A percentile compares a stretch with the other conserved stretches of the same genome.
phyloP scores from a whole-genome alignment of 1,140 invertebrate genomes.

The Ceratitis capitata region DNA sequence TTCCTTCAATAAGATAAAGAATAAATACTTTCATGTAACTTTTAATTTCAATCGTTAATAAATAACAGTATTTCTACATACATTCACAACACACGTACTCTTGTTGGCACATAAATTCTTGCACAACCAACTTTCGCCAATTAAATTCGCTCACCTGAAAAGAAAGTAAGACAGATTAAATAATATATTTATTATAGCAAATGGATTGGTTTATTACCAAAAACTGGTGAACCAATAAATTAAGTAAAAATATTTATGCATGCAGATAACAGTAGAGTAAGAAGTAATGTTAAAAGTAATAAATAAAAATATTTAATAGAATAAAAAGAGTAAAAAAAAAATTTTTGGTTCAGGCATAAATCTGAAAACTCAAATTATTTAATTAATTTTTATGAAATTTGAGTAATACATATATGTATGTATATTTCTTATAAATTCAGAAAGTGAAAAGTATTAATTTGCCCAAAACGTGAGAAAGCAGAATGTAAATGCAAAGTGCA shows the following conservation, averaged over 20 bases:
- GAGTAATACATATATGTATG: too few species aligned
- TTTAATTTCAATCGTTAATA: too few species aligned
- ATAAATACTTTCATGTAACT: too few species aligned
- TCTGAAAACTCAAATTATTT: too few species aligned
- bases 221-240: not conserved
- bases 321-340: too few species aligned
- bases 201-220: not conserved
- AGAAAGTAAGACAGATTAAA: not conserved
- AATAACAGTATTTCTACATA: not conserved
- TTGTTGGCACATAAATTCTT: not conserved
- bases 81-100: not conserved
- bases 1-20: too few species aligned
- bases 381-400: too few species aligned
- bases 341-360: too few species aligned
- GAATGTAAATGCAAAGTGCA: not conserved
- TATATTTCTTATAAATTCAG: too few species aligned
- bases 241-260: not conserved
- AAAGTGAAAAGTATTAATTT: not conserved
- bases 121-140: not conserved
- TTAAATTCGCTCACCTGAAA: conserved; percentile 20
- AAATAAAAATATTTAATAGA: not conserved
- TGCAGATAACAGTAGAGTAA: too few species aligned
- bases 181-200: not conserved
- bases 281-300: not conserved
- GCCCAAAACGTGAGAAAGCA: not conserved